These are phyloP conservation scores for Sinocyclocheilus anshuiensis DNA, from an alignment of 2,113 vertebrate species.

Conservation along the genomic window DNA sequence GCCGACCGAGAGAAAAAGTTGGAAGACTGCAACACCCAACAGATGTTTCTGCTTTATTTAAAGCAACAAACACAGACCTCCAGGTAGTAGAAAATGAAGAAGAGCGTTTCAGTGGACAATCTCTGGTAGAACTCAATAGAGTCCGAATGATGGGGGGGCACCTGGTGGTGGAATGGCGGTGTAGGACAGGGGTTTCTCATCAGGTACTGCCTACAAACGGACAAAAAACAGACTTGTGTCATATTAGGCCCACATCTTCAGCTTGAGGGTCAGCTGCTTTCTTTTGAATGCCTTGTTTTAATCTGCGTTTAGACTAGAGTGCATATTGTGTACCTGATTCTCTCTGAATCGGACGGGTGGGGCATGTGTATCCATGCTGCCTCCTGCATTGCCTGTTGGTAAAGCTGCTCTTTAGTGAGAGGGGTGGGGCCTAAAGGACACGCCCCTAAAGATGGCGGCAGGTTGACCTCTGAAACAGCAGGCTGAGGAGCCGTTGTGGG, in stretches of 20 bases:
- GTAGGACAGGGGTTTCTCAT: conserved; percentile 92
- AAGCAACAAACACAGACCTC: conserved; percentile 73
- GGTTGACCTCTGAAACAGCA: conserved; percentile 88
- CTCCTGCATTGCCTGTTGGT: conserved; percentile 94
- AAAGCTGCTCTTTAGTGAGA: conserved; percentile 91
- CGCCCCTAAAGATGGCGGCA: conserved; percentile 87
- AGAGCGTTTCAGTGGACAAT: conserved; percentile 91
- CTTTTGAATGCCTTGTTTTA: background rate
- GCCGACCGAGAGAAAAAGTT: background rate
- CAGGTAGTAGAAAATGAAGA: conserved; percentile 96
- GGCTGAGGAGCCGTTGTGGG: conserved; percentile 76
- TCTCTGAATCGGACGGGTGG: conserved; percentile 90
- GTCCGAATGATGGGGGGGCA: conserved; percentile 90
- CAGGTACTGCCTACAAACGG: conserved; percentile 84
- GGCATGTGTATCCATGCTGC: conserved; percentile 94
- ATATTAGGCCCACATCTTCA: background rate
- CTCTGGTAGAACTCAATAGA: conserved; percentile 95
- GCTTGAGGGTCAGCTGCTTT: background rate
- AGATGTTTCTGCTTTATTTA: background rate
- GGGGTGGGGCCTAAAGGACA: conserved; percentile 89
- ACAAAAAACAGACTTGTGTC: background rate
- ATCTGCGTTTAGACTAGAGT: background rate
- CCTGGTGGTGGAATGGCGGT: conserved; percentile 90
- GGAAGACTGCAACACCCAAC: background rate
- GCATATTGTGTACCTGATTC: conserved; percentile 79